These are phyloP conservation scores for Drosophila tristis DNA, from an alignment of 1,140 invertebrate genomes.

Conservation along the genomic window DNA sequence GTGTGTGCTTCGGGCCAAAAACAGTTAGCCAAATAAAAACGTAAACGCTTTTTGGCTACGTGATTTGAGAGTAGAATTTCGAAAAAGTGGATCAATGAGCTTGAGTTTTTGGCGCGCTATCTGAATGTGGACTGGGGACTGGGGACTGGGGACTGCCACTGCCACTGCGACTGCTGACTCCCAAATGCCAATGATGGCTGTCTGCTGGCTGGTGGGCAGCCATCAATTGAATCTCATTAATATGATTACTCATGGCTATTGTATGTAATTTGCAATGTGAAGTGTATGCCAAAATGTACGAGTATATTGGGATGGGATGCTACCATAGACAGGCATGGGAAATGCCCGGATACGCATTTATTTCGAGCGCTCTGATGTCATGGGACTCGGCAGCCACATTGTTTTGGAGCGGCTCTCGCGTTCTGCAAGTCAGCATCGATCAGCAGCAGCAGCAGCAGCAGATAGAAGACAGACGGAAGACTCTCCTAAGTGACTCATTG, in stretches of 20 bases:
- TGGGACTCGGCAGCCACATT: slow-evolving; percentile 38
- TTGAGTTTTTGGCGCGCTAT: slow-evolving; percentile 55
- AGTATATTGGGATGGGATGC: slow-evolving; percentile 55
- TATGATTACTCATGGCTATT: slow-evolving; percentile 73
- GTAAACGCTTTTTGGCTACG: slow-evolving; percentile 68
- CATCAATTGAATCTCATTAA: slow-evolving; percentile 55
- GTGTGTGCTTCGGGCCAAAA: slow-evolving; percentile 29
- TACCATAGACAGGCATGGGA: slow-evolving; percentile 38
- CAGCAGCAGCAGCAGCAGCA: slow-evolving; percentile 7
- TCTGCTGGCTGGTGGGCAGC: slow-evolving; percentile 6
- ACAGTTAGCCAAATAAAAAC: slow-evolving; percentile 71
- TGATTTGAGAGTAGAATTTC: slow-evolving; percentile 68
- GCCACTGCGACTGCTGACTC: neutral
- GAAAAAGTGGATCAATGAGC: slow-evolving; percentile 75
- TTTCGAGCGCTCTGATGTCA: slow-evolving; percentile 70
- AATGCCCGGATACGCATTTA: slow-evolving; percentile 67
- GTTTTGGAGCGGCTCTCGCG: slow-evolving; percentile 15
- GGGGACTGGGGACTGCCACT: neutral
- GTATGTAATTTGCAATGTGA: slow-evolving; percentile 68
- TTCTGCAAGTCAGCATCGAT: slow-evolving; percentile 72
- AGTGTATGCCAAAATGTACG: slow-evolving; percentile 57
- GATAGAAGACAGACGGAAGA: neutral
- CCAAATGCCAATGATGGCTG: neutral
- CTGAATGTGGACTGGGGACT: neutral
- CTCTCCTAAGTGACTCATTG: slow-evolving; percentile 49